Evolutionary conservation across 2,888 invertebrate genomes (phyloP), one percentile per base, ranked within the genome.

Genomic region (Euplexia lucipara): DNA sequence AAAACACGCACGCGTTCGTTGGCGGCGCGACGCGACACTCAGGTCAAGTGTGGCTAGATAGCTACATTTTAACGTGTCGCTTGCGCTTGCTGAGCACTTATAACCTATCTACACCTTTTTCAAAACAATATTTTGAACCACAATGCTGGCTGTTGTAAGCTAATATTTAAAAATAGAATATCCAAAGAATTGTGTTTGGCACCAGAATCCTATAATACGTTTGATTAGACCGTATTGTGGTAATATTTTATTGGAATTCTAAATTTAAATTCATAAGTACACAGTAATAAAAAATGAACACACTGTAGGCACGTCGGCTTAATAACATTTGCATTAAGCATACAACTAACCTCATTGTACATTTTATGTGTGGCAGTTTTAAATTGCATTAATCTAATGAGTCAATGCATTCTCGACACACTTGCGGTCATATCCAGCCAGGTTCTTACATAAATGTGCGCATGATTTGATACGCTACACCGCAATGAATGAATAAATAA

Each of bases 361-460:
- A 60, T 51, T 71, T 71, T 62, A 79, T 68, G 48, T 64, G 30
- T 52, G 35, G 69, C 57, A 53, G 58, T 52, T 70, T 75, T 57
- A 75, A 64, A 75, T 57, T 76, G 56, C 57, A 65, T 69, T 69
- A 65, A 70, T 63, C 57, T 63, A 70, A 78, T 69, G 60, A 75
- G 59, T 74, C 58, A 60, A 67, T 74, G 58, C 62, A 69, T 71
- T 70, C 74, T 66, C 67, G 62, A 78, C 63, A 74, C 70, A 75
- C 62, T 71, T 78, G 75, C 60, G 61, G 75, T 70, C 60, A 66
- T 62, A 65, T 66, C 44, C 47, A 76, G 51, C 54, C 22, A 18
- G 32, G 26, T 34, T 79, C 48, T 61, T 59, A 66, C 48, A 61
- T 68, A 62, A 65, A 69, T 75, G 3, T 26, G 52, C 47, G 66